Percentiles rank a stretch among this genome's conserved stretches.
phyloP scores from a whole-genome alignment of 2,113 vertebrate genomes.

The Corydoras sp. region DNA sequence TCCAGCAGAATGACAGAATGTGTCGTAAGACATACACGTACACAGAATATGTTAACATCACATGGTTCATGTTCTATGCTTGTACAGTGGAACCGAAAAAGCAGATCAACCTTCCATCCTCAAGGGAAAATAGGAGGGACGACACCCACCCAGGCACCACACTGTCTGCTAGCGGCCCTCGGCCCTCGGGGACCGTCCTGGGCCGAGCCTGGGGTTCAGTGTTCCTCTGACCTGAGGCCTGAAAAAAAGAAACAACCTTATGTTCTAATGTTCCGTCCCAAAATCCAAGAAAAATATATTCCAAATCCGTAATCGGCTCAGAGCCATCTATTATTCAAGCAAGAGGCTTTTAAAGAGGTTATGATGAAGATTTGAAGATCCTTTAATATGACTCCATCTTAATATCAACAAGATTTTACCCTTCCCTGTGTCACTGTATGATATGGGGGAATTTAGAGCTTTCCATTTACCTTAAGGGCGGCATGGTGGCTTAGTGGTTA shows the following conservation, averaged over 20 bases:
- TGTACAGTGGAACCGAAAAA: background rate
- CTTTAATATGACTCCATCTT: too few species aligned
- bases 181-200: conserved; percentile 20
- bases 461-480: too few species aligned
- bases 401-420: too few species aligned
- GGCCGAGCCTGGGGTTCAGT: conserved; percentile 46
- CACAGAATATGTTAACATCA: too few species aligned
- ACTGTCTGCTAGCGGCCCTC: conserved; percentile 28
- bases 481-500: too few species aligned
- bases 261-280: conserved; percentile 24
- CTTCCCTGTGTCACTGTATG: too few species aligned
- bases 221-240: conserved; percentile 43
- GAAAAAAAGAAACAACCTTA: conserved; percentile 19
- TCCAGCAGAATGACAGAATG: background rate
- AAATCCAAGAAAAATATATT: conserved; percentile 52
- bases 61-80: background rate
- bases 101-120: background rate
- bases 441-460: too few species aligned
- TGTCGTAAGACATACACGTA: background rate
- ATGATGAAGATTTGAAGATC: background rate
- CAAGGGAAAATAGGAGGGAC: background rate
- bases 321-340: conserved; percentile 16
- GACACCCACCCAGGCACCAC: conserved; percentile 23
- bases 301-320: conserved; percentile 38
- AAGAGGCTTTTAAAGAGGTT: background rate